Conservation (phyloP, 1,140 invertebrate species). For the Oreohelix idahoensis region DNA sequence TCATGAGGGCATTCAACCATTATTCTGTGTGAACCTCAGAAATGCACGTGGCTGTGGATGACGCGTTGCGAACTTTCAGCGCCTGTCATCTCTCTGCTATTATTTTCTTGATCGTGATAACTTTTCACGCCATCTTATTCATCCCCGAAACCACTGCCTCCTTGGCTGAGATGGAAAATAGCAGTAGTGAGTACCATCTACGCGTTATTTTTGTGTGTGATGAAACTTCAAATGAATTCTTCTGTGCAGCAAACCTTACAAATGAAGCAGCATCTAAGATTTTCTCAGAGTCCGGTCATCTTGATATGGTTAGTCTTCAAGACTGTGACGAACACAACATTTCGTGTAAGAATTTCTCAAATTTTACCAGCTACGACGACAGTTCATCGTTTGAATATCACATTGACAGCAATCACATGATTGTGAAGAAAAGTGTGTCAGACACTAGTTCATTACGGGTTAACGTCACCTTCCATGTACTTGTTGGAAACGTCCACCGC, state of each 20-base stretch:
- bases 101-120: not conserved
- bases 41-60: conserved; percentile 12
- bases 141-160: not conserved
- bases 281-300: not conserved
- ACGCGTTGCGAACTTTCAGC: not conserved
- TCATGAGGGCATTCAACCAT: not conserved
- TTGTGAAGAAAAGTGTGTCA: not conserved
- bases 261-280: not conserved
- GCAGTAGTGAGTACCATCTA: not conserved
- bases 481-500: not conserved
- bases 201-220: conserved; percentile 6
- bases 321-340: not conserved
- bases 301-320: not conserved
- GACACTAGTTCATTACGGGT: not conserved
- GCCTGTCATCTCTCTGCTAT: not conserved
- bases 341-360: not conserved
- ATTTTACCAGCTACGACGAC: not conserved
- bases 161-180: not conserved
- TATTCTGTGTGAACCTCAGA: conserved; percentile 18
- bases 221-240: conserved; percentile 6
- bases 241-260: not conserved
- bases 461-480: not conserved
- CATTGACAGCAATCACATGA: not conserved
- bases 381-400: not conserved
- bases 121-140: not conserved